Conservation (phyloP, 2,888 invertebrate species). For the Mythimna lalbum region DNA sequence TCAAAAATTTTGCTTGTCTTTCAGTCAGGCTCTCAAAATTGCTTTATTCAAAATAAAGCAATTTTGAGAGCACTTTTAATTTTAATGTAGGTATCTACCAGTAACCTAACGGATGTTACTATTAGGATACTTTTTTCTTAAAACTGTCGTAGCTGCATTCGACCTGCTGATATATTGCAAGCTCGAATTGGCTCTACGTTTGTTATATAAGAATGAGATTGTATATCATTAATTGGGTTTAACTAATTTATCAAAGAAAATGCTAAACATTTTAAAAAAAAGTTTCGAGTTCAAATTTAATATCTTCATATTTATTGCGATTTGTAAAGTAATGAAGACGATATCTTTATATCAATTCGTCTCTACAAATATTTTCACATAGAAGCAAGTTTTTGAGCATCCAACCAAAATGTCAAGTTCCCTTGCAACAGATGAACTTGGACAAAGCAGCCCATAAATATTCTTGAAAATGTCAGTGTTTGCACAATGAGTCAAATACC, state of each 20-base stretch:
- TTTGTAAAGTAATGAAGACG: background rate
- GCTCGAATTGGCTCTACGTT: no score
- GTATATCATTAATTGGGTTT: no score
- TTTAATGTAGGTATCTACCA: no score
- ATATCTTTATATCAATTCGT: background rate
- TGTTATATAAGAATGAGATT: no score
- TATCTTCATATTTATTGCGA: background rate
- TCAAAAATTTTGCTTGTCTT: no score
- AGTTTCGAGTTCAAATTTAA: background rate
- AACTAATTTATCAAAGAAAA: background rate
- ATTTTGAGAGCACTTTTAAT: no score
- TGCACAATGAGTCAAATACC: background rate
- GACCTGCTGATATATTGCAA: no score
- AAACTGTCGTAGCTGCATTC: no score
- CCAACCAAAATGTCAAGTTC: background rate
- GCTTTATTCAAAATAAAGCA: no score
- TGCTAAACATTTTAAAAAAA: background rate
- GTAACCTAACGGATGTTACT: no score
- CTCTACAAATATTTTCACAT: background rate
- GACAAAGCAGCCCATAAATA: background rate
- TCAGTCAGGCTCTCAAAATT: no score
- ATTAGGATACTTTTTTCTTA: no score
- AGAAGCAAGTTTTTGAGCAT: background rate
- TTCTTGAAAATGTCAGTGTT: conserved; percentile 21
- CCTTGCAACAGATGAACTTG: background rate